Evolutionary conservation across 2,113 vertebrate species (phyloP), one percentile per base, ranked within the genome.

Genomic region (Neotoma lepida): DNA sequence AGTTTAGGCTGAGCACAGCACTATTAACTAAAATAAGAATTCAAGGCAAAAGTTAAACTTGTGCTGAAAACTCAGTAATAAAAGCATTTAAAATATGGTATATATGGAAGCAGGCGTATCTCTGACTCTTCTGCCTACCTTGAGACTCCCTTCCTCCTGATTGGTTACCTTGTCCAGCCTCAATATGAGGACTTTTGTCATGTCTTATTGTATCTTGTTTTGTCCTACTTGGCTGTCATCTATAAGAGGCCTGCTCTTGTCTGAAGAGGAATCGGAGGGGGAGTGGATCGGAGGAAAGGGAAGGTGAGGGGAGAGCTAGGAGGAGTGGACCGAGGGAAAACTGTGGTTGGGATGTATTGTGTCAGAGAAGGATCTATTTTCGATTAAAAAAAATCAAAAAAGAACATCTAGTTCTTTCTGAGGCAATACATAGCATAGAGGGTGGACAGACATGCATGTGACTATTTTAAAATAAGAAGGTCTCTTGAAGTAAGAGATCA

Each of bases 401-500:
- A 89, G 61, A 66, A 41, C 74, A 91, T 63, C 22, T 86, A 44
- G 39, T 85, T 85, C 24, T 93, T 82, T 93, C 24, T 56, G 58
- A 41, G 33, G 73, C 64, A 86, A 91, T 85, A 7, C 46, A n/a
- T 13, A 2, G 0, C 61, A 6, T 88, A 1, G 26, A 88, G 22
- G 17, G 54, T 86, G 14, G 73, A 71, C 10, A 95, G 73, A 92
- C 6, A 35, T 51, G 14, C 12, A 71, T 64, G 86, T 35, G 64
- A 95, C 68, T 84, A 71, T 88, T 96, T 94, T 97, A 44, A 88
- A 95, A 95, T 88, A 90, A 96, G 94, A 95, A 64, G 26, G 3
- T 63, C 68, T 76, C 94, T 94, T 94, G 54, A 94, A 95, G 94
- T 64, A 95, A 89, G 76, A 96, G 63, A 95, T 97, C 87, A 96